Evolutionary conservation across 2,113 vertebrate species (phyloP), one percentile per base, ranked within the genome.

Genomic region (Notothenia rossii): DNA sequence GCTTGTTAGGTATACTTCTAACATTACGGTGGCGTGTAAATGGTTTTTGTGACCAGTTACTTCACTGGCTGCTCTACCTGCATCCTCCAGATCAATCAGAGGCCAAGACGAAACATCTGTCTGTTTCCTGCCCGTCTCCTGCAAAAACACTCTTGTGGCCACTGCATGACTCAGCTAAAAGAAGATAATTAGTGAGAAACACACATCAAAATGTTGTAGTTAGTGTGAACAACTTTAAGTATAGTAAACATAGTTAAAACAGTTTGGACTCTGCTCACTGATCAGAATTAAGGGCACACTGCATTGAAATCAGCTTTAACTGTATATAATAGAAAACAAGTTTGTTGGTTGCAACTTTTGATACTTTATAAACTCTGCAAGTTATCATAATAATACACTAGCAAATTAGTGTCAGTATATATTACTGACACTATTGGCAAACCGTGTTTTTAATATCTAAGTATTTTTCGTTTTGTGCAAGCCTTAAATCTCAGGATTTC

Each of bases 81-180:
- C 33, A 64, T 96, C 92, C 72, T 91, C 72, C 5, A 75, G 72
- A 61, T 72, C 87, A 75, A 66, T 92, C 72, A 96, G 60, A 86
- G 95, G 86, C 94, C 94, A 88, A 0, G 87, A 22, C 25, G 92
- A 75, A 50, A 97, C 86, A 36, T 94, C 88, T 69, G 81, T 73
- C 78, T 97, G 96, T 69, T 94, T 95, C 77, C 86, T 83, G 87
- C 86, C 81, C 77, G 94, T 75, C 20, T 94, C 88, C 68, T 94
- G 77, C 82, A 97, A 78, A 82, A 91, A 60, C 40, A 33, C 59
- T 54, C 60, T 83, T 40, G 92, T 55, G 40, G 72, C 77, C 3
- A 93, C 80, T 84, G 90, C 78, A 60, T 87, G 79, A 71, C 48
- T 76, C n/a, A 9, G 40, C 83, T 89, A 61, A 18, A 54, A 46